phyloP scores from a whole-genome alignment of 92 coral and sea anemone genomes.

The Phymanthus crucifer region DNA sequence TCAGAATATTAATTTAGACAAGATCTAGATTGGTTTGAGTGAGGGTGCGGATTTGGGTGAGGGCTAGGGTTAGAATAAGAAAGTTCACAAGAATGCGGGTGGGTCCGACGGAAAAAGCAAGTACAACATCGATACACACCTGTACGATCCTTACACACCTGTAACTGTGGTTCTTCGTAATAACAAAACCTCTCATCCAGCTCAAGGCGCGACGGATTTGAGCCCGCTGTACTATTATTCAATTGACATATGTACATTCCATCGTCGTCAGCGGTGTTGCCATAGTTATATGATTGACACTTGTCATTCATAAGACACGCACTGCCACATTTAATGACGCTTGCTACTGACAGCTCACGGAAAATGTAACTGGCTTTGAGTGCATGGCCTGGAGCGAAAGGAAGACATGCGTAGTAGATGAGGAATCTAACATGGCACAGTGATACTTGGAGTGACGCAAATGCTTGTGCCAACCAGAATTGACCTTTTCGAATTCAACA shows the following conservation, averaged over 20 bases:
- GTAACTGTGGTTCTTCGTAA: conserved; percentile 28
- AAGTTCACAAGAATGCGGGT: no score
- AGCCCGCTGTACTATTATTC: conserved; percentile 17
- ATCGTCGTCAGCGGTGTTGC: conserved; percentile 25
- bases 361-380: conserved; percentile 1
- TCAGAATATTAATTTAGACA: no score
- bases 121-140: no score
- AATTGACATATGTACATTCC: conserved; percentile 29
- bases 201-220: conserved; percentile 17
- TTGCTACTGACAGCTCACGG: conserved; percentile 7
- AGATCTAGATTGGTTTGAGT: no score
- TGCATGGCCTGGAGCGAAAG: background rate
- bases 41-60: no score
- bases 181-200: conserved; percentile 7
- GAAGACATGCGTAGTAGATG: background rate
- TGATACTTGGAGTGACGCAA: no score
- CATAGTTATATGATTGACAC: conserved; percentile 46
- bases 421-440: background rate
- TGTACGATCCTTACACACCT: background rate
- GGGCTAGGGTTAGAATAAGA: no score
- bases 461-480: no score
- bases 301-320: conserved; percentile 22
- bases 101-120: no score
- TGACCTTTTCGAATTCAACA: no score
- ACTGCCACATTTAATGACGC: conserved; percentile 17